These are phyloP conservation scores for Xanthostigma xanthostigma DNA, from an alignment of 2,888 invertebrate species.

Conservation along the genomic window DNA sequence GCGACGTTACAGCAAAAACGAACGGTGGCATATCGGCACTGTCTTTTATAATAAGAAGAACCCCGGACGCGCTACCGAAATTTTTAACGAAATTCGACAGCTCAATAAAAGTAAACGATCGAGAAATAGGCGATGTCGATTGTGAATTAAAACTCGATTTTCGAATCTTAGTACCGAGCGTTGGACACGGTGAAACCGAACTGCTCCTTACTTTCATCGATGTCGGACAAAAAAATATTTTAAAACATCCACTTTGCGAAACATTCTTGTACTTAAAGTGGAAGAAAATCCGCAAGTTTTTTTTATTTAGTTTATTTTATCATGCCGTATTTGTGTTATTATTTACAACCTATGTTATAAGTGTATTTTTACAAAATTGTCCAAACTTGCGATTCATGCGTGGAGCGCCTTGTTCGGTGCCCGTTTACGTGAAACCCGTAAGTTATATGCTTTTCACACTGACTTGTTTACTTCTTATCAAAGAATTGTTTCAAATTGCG, in stretches of 20 bases:
- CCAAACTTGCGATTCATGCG: slow-evolving; percentile 11
- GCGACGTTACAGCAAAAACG: slow-evolving; percentile 65
- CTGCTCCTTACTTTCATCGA: slow-evolving; percentile 57
- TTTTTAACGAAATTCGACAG: slow-evolving; percentile 55
- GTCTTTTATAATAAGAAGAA: slow-evolving; percentile 69
- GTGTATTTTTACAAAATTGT: slow-evolving; percentile 39
- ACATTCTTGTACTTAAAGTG: slow-evolving; percentile 74
- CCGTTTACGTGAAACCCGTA: slow-evolving; percentile 16
- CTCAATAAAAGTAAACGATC: slow-evolving; percentile 64
- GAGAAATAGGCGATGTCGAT: slow-evolving; percentile 74
- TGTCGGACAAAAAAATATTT: slow-evolving; percentile 61
- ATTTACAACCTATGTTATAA: slow-evolving; percentile 56
- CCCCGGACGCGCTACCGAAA: slow-evolving; percentile 65
- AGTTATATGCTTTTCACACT: slow-evolving; percentile 48
- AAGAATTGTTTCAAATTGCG: slow-evolving; percentile 66
- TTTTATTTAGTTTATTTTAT: slow-evolving; percentile 61
- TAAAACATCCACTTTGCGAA: slow-evolving; percentile 74
- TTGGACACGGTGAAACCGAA: slow-evolving; percentile 52
- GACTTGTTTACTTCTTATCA: slow-evolving; percentile 46
- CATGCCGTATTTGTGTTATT: slow-evolving; percentile 61
- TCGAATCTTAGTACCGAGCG: slow-evolving; percentile 42
- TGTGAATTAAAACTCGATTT: slow-evolving; percentile 63
- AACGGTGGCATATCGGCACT: slow-evolving; percentile 68
- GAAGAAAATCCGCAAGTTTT: slow-evolving; percentile 68
- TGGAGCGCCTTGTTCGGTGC: slow-evolving; percentile 17